Conservation (phyloP, 2,113 vertebrate species). For the Rhombomys opimus region DNA sequence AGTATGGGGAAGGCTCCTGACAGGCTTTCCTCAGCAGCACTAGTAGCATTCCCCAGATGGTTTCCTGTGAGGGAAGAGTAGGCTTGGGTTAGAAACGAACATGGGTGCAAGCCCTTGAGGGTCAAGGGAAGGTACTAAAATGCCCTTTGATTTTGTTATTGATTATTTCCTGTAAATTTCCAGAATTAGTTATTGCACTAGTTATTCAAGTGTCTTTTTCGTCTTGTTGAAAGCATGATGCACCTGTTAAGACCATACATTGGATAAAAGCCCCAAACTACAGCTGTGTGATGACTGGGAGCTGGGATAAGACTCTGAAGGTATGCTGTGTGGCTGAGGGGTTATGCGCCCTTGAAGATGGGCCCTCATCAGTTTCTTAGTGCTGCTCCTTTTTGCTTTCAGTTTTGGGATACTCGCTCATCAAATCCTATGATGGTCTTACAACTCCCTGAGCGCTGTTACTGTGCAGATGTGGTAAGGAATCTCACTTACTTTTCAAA, state of each 20-base stretch:
- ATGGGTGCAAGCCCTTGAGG: rapidly evolving
- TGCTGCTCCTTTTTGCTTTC: not conserved
- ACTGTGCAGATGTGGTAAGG: slow-evolving; percentile 99
- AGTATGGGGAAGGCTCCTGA: not conserved
- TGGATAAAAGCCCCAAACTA: slow-evolving; percentile 99
- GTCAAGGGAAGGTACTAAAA: not conserved
- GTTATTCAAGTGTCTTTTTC: not conserved
- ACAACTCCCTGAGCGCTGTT: slow-evolving; percentile 96
- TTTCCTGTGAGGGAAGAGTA: not conserved
- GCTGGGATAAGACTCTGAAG: slow-evolving; percentile 99
- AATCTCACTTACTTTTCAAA: not conserved
- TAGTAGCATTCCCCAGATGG: rapidly evolving
- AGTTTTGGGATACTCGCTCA: slow-evolving; percentile 99
- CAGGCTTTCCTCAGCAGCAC: rapidly evolving
- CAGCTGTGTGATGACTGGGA: slow-evolving; percentile 98
- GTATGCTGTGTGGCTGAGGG: slow-evolving; percentile 77
- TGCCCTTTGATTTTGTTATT: not conserved
- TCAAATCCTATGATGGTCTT: slow-evolving; percentile 98
- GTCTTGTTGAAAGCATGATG: slow-evolving; percentile 91
- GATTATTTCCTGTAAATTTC: not conserved
- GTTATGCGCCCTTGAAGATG: rapidly evolving
- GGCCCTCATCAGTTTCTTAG: not conserved
- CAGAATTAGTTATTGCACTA: not conserved
- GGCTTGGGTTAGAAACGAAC: not conserved
- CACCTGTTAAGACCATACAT: slow-evolving; percentile 96